A percentile compares a stretch with the other conserved stretches of the same genome.
phyloP scores from a whole-genome alignment of 1,140 invertebrate genomes.

The Aphelenchoides fujianensis region DNA sequence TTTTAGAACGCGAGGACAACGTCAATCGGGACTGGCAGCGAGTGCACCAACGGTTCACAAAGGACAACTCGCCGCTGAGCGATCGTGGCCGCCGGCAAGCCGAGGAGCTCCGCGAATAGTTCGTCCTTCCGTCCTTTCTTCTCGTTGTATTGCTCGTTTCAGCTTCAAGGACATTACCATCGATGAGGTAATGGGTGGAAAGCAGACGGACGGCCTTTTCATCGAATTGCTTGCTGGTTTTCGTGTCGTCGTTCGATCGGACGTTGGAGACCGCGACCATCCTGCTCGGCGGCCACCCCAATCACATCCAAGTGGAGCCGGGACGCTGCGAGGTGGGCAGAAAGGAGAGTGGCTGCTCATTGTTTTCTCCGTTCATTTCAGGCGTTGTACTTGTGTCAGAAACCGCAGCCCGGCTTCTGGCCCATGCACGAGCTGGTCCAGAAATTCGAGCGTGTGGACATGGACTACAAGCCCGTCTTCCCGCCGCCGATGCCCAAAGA shows the following conservation, averaged over 20 bases:
- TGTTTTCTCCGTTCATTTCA: no score
- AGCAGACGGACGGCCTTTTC: no score
- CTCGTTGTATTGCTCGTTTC: conserved; percentile 23
- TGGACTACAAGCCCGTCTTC: conserved; percentile 47
- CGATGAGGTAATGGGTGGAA: no score
- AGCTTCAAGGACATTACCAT: conserved; percentile 46
- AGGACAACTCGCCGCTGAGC: conserved; percentile 53
- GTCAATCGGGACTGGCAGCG: conserved; percentile 39
- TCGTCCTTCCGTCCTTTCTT: no score
- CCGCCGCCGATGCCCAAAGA: conserved; percentile 43
- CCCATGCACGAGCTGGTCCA: conserved; percentile 36
- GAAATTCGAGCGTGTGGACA: conserved; percentile 47
- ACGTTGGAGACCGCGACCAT: conserved; percentile 54
- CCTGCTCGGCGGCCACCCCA: conserved; percentile 40
- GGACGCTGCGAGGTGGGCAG: conserved; percentile 51
- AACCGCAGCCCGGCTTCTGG: conserved; percentile 50
- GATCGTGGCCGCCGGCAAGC: conserved; percentile 49
- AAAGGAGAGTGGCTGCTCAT: no score
- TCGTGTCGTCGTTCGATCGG: conserved; percentile 58
- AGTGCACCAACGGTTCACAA: conserved; percentile 32
- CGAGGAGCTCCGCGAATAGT: conserved; percentile 43
- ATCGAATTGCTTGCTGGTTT: no score
- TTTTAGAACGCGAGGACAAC: conserved; percentile 47
- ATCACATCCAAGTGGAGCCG: conserved; percentile 54
- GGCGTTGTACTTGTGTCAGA: conserved; percentile 58